Conservation (phyloP, 2,113 vertebrate species). For the Urocynchramus pylzowi region DNA sequence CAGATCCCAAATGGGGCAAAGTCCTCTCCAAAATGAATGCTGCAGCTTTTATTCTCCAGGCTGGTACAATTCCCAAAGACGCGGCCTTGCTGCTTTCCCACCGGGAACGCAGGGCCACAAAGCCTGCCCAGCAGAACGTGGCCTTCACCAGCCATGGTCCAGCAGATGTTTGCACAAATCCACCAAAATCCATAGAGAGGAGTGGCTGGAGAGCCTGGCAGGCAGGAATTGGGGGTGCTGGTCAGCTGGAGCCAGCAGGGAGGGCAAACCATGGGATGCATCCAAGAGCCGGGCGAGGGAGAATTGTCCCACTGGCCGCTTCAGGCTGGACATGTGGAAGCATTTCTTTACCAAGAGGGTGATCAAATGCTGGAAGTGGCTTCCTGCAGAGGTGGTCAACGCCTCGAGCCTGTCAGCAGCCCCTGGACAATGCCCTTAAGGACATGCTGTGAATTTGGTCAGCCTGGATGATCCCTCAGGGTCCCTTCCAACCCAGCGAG, state of each 20-base stretch:
- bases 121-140: accelerated
- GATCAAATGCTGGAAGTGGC: not conserved
- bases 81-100: not conserved
- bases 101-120: accelerated
- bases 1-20: not conserved
- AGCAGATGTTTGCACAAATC: not conserved
- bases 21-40: not conserved
- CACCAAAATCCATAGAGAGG: accelerated
- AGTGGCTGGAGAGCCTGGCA: not conserved
- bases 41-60: not conserved
- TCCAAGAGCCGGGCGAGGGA: accelerated
- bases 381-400: not conserved
- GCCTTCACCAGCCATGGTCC: not conserved
- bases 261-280: not conserved
- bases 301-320: not conserved
- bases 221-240: not conserved
- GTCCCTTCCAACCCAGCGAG: accelerated
- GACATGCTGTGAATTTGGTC: too few relatives aligned
- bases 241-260: not conserved
- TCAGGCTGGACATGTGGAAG: too few relatives aligned
- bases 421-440: not conserved
- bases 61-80: not conserved
- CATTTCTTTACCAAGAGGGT: not conserved
- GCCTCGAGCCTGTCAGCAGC: not conserved
- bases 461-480: not conserved